phyloP scores from a whole-genome alignment of 2,888 invertebrate species.

The Morpho deidamia region DNA sequence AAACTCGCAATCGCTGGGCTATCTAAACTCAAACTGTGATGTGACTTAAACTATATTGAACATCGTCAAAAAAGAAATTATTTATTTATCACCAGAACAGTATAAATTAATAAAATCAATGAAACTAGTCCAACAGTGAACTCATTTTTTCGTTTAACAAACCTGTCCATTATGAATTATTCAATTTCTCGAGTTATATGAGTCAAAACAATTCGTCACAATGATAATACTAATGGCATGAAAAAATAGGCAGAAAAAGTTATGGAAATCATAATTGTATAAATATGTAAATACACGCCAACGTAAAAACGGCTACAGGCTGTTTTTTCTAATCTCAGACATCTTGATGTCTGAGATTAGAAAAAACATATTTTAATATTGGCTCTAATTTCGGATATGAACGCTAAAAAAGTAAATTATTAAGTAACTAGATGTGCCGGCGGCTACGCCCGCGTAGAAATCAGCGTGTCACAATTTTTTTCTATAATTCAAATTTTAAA shows the following conservation, averaged over 20 bases:
- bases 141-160: constrained; percentile 2
- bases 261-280: neutral
- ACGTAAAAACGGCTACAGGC: neutral
- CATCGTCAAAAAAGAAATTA: neutral
- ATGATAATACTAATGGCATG: constrained; percentile 13
- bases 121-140: neutral
- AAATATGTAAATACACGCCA: neutral
- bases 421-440: too few relatives aligned
- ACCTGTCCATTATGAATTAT: constrained; percentile 13
- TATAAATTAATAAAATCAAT: constrained; percentile 6
- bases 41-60: too few relatives aligned
- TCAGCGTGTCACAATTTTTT: too few relatives aligned
- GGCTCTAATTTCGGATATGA: too few relatives aligned
- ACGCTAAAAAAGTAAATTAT: too few relatives aligned
- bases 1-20: too few relatives aligned
- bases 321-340: too few relatives aligned
- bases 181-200: constrained; percentile 8
- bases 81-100: neutral
- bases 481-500: too few relatives aligned
- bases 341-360: neutral
- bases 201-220: constrained; percentile 8
- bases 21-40: too few relatives aligned
- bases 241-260: constrained; percentile 4
- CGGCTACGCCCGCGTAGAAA: too few relatives aligned
- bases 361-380: neutral